Conservation (phyloP, 2,888 invertebrate species). For the Nezara viridula region DNA sequence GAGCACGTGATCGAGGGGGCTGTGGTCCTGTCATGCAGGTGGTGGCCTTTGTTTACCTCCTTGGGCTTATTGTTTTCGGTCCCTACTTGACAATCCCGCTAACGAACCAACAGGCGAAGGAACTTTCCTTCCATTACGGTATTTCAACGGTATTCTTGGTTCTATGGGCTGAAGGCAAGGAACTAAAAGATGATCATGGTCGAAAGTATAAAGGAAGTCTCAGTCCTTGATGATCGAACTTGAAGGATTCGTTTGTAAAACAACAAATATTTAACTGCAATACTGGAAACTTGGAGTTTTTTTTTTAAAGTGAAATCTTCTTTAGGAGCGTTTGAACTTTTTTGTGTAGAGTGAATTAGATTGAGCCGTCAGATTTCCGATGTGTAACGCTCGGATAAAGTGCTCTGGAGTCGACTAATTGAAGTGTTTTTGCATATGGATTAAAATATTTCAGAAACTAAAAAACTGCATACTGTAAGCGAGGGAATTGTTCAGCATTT, state of each 20-base stretch:
- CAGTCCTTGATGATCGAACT: not conserved
- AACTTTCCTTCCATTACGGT: not conserved
- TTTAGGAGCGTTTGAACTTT: too few species aligned
- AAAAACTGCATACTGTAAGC: too few species aligned
- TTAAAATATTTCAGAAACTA: too few species aligned
- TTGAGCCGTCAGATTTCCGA: too few species aligned
- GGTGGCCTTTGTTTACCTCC: not conserved
- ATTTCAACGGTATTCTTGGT: not conserved
- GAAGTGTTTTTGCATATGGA: too few species aligned
- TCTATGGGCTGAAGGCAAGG: not conserved
- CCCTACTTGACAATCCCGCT: conserved; percentile 15
- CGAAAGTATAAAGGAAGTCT: not conserved
- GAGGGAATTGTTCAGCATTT: too few species aligned
- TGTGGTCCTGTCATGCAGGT: not conserved
- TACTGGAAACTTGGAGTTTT: too few species aligned
- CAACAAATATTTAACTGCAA: too few species aligned
- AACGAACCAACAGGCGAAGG: not conserved
- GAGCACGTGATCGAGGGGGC: not conserved
- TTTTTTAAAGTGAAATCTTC: too few species aligned
- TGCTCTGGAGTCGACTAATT: too few species aligned
- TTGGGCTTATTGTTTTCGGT: not conserved
- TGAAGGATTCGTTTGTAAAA: not conserved
- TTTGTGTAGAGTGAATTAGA: too few species aligned
- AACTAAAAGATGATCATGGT: not conserved
- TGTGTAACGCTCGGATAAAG: too few species aligned